Percentiles rank a stretch among this genome's conserved stretches.
phyloP scores from a whole-genome alignment of 2,797 vertebrate species.

The Mionectes olivaceus region DNA sequence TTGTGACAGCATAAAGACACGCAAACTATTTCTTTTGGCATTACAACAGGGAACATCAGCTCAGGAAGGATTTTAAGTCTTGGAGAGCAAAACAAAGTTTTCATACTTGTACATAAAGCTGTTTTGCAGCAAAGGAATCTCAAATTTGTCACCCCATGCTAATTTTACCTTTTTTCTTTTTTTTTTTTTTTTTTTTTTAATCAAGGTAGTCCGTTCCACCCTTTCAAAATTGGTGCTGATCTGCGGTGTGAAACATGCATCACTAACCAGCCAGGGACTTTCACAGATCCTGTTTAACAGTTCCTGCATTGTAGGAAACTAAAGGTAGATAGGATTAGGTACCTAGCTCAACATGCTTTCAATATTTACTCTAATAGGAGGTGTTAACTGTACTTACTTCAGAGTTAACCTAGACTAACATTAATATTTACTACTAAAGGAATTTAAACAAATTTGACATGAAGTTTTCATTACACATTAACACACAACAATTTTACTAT shows the following conservation, averaged over 20 bases:
- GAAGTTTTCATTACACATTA: not conserved
- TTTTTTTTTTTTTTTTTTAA: not conserved
- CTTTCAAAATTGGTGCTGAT: not conserved
- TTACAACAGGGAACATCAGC: not conserved
- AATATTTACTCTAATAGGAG: not conserved
- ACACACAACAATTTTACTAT: not conserved
- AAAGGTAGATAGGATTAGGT: not conserved
- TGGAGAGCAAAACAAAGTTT: not conserved
- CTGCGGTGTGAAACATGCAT: not conserved
- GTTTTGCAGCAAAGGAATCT: not conserved
- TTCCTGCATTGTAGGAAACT: not conserved
- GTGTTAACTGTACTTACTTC: not conserved
- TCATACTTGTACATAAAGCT: not conserved
- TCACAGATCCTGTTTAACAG: not conserved
- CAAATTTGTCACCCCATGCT: not conserved
- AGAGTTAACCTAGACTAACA: not conserved
- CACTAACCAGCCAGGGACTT: not conserved
- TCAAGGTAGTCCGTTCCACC: not conserved
- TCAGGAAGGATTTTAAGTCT: not conserved
- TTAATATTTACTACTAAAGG: not conserved
- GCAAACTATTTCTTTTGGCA: not conserved
- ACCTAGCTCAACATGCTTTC: not conserved
- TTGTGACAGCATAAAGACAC: not conserved
- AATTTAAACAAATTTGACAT: not conserved
- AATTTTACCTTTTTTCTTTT: not conserved